Base-by-base conservation (phyloP, 2,797 vertebrate genomes). In the Pangasius krempfi region DNA sequence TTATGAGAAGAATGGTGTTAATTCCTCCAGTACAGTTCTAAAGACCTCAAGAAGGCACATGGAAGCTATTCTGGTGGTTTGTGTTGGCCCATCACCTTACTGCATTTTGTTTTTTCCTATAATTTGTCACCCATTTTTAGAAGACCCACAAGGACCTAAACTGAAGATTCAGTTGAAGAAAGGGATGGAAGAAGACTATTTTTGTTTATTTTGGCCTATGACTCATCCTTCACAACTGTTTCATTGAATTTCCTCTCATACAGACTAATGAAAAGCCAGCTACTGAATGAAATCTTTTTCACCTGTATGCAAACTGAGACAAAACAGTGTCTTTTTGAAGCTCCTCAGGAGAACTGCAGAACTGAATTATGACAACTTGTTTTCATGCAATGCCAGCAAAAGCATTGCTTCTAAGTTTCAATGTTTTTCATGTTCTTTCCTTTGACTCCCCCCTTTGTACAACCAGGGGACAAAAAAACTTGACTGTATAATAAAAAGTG, bases 381-480 rank as follows among this genome's bases (percentile, higher is more conserved):
- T 90, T 88, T 87, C 78, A 90, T 89, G 81, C 66, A 27, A 25
- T 7, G 22, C 85, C 80, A 88, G 82, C 13, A 75, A 86, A 90
- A 88, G 56, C 86, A 88, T 81, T 84, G 58, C 88, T 89, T 92
- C 92, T 91, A 88, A 88, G 90, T 91, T 92, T 86, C 27, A 66
- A 30, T 86, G 33, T 91, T 87, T 90, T 90, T 84, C 84, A 72
- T 70, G 72, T 85, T 91, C 86, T 70, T 73, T 62, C 83, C 88
- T 85, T 62, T 81, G 40, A 79, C 85, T 81, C 79, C 47, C 47
- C 40, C 75, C 75, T 33, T 37, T 70, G 44, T 52, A 86, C 83
- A 87, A 86, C 54, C 52, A 89, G 37, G 8, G 82, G 85, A 88
- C 16, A 87, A 84, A 73, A 75, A 6, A 88, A 92, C 92, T 91